A percentile compares a stretch with the other conserved stretches of the same genome.
phyloP scores from a whole-genome alignment of 2,797 vertebrate species.

The Crotalus adamanteus region DNA sequence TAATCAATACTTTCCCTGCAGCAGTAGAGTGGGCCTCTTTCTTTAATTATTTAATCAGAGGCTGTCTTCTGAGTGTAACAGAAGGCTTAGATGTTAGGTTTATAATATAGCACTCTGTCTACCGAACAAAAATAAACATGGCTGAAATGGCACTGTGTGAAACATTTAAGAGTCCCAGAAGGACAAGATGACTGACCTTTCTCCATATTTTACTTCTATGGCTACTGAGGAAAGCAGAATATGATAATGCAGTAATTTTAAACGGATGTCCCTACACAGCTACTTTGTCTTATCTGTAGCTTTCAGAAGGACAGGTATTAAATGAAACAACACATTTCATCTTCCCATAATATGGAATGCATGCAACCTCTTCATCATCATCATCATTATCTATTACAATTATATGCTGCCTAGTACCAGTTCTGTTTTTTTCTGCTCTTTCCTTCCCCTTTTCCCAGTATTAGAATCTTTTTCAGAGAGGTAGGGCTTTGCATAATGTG shows the following conservation, averaged over 20 bases:
- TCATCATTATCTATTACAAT: not conserved
- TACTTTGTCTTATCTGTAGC: not conserved
- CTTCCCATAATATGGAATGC: not conserved
- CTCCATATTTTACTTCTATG: not conserved
- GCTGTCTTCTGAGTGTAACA: slow-evolving; percentile 56
- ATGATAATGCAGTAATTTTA: not conserved
- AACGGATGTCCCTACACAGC: not conserved
- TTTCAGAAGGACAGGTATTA: not conserved
- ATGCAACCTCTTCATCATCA: not conserved
- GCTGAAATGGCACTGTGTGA: accelerated
- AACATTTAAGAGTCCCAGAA: not conserved
- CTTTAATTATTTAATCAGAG: slow-evolving; percentile 75
- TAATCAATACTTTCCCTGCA: slow-evolving; percentile 64
- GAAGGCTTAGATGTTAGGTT: slow-evolving; percentile 32
- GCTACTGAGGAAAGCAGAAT: not conserved
- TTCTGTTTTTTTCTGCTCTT: not conserved
- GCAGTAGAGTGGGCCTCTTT: slow-evolving; percentile 49
- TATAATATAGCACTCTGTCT: slow-evolving; percentile 9
- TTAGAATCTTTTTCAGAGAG: not conserved
- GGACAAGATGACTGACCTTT: not conserved
- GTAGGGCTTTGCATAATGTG: not conserved
- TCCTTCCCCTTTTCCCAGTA: not conserved
- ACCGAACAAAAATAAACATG: not conserved
- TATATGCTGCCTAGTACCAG: not conserved
- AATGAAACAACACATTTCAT: not conserved